phyloP scores from a whole-genome alignment of 2,113 vertebrate genomes.

The Chionis minor region DNA sequence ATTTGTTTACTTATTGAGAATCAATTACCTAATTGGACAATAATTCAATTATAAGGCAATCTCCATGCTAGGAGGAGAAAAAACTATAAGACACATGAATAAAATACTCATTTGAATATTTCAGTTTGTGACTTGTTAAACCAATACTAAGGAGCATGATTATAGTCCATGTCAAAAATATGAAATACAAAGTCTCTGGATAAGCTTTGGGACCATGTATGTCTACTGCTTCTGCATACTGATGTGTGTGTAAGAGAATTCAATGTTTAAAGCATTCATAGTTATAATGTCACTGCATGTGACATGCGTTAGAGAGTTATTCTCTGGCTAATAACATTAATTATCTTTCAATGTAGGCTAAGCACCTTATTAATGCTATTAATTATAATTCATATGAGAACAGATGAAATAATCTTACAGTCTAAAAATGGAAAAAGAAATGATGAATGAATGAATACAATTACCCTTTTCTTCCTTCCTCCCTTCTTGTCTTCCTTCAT shows the following conservation, averaged over 20 bases:
- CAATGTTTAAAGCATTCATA: not conserved
- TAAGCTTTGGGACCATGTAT: not conserved
- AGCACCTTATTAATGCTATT: conserved; percentile 41
- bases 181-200: not conserved
- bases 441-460: not conserved
- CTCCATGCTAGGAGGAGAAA: not conserved
- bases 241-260: not conserved
- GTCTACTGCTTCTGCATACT: not conserved
- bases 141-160: not conserved
- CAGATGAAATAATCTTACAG: conserved; percentile 16
- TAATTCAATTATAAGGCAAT: not conserved
- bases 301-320: conserved; percentile 5
- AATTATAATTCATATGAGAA: conserved; percentile 40
- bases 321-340: conserved; percentile 45
- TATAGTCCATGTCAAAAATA: not conserved
- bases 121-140: not conserved
- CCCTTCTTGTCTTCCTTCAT: not conserved
- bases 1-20: not conserved
- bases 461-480: conserved; percentile 10
- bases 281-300: not conserved
- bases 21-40: not conserved
- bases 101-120: not conserved
- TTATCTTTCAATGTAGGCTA: conserved; percentile 45
- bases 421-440: conserved; percentile 23
- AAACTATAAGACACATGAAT: not conserved